A percentile compares a stretch with the other conserved stretches of the same genome.
Conservation (phyloP, 1,140 invertebrate species). For the Muscidifurax raptorellus region DNA sequence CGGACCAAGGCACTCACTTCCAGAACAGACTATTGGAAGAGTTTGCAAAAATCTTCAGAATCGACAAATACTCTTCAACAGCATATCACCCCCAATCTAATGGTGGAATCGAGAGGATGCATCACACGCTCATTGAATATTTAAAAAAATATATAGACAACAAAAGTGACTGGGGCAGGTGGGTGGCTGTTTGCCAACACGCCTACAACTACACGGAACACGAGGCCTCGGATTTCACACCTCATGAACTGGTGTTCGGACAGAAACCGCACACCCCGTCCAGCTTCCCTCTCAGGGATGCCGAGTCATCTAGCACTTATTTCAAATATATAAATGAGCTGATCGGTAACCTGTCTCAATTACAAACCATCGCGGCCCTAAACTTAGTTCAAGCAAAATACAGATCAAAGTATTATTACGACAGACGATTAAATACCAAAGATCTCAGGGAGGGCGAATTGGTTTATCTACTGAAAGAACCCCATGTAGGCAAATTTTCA, state of each 20-base stretch:
- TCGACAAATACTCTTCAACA: too few relatives aligned
- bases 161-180: too few relatives aligned
- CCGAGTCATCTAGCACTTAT: neutral
- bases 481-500: conserved; percentile 29
- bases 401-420: conserved; percentile 45
- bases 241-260: neutral
- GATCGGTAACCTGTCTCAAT: neutral
- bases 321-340: neutral
- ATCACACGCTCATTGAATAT: too few relatives aligned
- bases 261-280: neutral
- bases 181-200: too few relatives aligned
- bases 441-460: conserved; percentile 13
- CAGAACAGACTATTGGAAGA: too few relatives aligned
- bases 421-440: neutral
- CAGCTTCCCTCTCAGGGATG: neutral
- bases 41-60: too few relatives aligned
- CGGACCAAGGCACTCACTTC: too few relatives aligned
- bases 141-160: too few relatives aligned
- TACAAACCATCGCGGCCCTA: neutral
- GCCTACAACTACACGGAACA: too few relatives aligned
- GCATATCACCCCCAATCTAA: too few relatives aligned
- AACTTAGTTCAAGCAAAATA: conserved; percentile 31
- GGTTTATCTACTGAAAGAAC: conserved; percentile 31
- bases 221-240: too few relatives aligned
- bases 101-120: too few relatives aligned